A percentile compares a stretch with the other conserved stretches of the same genome.
phyloP scores from a whole-genome alignment of 2,113 vertebrate genomes.

The Protobothrops mucrosquamatus region DNA sequence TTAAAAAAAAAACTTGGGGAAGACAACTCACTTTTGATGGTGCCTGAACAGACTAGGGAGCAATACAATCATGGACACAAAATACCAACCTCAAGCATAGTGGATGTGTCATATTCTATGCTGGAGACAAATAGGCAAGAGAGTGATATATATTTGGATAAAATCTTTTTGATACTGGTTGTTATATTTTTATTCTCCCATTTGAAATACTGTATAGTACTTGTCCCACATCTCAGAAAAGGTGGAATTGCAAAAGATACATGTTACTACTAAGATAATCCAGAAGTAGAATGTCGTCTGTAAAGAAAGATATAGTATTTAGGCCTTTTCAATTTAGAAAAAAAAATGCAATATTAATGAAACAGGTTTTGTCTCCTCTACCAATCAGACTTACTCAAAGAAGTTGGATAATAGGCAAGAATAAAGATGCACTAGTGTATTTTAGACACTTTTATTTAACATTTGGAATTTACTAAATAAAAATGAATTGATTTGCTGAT shows the following conservation, averaged over 20 bases:
- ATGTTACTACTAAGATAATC: background rate
- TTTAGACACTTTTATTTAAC: background rate
- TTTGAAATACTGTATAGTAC: background rate
- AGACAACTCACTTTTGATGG: background rate
- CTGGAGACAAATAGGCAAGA: background rate
- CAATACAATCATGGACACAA: background rate
- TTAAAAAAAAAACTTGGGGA: background rate
- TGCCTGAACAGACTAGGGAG: background rate
- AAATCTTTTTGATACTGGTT: background rate
- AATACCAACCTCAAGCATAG: background rate
- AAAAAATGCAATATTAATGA: background rate
- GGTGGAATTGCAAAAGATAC: background rate
- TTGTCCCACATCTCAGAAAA: background rate
- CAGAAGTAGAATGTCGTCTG: background rate
- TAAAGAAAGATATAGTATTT: background rate
- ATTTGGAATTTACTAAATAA: background rate
- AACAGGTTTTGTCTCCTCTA: background rate
- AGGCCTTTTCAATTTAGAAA: background rate
- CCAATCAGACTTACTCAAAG: background rate
- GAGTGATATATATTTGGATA: background rate
- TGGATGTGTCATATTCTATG: background rate
- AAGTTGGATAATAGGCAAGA: background rate
- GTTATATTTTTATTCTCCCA: background rate
- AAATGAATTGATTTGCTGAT: background rate
- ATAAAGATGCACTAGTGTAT: background rate